These are phyloP conservation scores for Agelaius phoeniceus DNA, from an alignment of 2,113 vertebrate species.

Conservation along the genomic window DNA sequence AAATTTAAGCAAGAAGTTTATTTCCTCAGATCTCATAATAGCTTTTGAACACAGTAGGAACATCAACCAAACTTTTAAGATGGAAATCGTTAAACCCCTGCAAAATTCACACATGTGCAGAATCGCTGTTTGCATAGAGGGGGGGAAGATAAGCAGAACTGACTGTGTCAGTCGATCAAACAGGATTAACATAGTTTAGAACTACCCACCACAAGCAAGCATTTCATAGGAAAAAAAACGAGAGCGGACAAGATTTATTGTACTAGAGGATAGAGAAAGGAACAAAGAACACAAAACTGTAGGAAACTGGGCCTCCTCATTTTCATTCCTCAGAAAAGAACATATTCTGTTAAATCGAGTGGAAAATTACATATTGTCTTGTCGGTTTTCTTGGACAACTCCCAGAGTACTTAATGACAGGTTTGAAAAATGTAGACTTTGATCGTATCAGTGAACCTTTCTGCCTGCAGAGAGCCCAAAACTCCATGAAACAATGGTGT, in stretches of 20 bases:
- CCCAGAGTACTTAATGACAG: constrained; percentile 30
- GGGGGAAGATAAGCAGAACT: not conserved
- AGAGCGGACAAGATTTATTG: constrained; percentile 18
- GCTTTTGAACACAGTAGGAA: not conserved
- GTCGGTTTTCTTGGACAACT: constrained; percentile 29
- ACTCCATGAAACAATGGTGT: not conserved
- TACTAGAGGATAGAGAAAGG: not conserved
- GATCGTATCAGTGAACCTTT: not conserved
- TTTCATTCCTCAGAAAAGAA: constrained; percentile 51
- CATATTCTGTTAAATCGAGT: constrained; percentile 43
- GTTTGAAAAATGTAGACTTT: constrained; percentile 35
- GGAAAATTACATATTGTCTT: constrained; percentile 59
- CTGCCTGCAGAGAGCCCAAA: constrained; percentile 6
- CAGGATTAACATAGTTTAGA: not conserved
- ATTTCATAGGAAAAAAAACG: not conserved
- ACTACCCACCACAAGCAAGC: not conserved
- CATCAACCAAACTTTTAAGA: not conserved
- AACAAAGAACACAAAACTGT: constrained; percentile 36
- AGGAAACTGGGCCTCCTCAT: constrained; percentile 35
- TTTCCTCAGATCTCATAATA: not conserved
- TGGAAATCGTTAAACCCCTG: not conserved
- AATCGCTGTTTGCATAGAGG: not conserved
- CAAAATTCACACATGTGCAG: not conserved
- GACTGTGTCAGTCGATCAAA: not conserved
- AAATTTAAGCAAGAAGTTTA: not conserved